Evolutionary conservation across 2,113 vertebrate species (phyloP).

Genomic region (Pica pica): DNA sequence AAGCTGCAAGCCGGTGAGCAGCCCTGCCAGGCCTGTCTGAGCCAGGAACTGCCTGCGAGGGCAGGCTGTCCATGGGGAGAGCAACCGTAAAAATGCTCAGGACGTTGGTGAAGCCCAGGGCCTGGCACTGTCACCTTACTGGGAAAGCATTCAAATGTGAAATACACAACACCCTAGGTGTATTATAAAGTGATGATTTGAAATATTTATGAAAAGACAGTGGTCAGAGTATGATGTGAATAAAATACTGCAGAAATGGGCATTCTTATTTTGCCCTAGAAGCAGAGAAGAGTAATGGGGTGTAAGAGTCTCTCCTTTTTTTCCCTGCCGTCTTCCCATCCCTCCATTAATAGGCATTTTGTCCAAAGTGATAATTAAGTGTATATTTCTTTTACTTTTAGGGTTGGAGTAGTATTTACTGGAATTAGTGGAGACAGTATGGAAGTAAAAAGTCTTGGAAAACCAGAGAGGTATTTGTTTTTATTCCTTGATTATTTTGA

Average conservation of each 20-base stretch:
- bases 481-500: not conserved
- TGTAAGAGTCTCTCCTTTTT: not conserved
- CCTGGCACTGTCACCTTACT: not conserved
- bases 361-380: not conserved
- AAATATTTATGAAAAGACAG: not conserved
- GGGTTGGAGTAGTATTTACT: conserved; percentile 88
- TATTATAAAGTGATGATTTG: not conserved
- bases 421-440: conserved; percentile 81
- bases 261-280: not conserved
- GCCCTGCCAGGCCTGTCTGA: not conserved
- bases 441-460: conserved; percentile 91
- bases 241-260: not conserved
- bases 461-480: conserved; percentile 82
- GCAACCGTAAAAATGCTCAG: not conserved
- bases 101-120: not conserved
- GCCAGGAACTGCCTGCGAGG: not conserved
- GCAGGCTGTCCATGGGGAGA: accelerated
- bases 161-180: not conserved
- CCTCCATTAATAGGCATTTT: not conserved
- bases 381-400: not conserved
- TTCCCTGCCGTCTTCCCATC: not conserved
- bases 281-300: not conserved
- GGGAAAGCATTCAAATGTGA: not conserved
- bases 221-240: not conserved
- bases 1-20: conserved; percentile 89